Base-by-base conservation (phyloP, 1,140 invertebrate genomes). In the Drosophila nasuta region DNA sequence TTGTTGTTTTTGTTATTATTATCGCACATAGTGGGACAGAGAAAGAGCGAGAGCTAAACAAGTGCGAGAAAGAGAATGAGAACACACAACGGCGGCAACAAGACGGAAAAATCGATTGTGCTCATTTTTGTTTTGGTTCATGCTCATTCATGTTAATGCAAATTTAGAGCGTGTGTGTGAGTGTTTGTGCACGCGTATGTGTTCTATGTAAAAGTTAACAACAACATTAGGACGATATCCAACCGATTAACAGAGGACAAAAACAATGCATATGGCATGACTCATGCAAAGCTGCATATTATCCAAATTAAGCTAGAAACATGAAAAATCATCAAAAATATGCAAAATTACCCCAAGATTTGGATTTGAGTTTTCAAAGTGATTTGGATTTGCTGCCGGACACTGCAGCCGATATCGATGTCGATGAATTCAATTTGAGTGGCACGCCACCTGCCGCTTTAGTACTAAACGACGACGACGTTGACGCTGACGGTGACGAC, bases 321-420 rank as follows among this genome's bases (percentile, higher is more conserved):
- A 92, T 92, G 91, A 92, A 92, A 92, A 91, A 79, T 78, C 87
- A 92, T 74, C 91, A 91, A 74, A 91, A 90, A 72, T 92, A 92
- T 87, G 79, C 81, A 38, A 92, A 92, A 75, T 75, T 92, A 69
- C 91, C 91, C 75, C 91, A 92, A 86, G 91, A 92, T 81, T 87
- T 92, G 67, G 90, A 91, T 85, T 72, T 92, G 69, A 92, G 90
- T 78, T 92, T 91, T 71, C 86, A 91, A 79, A 86, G 77, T 63
- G 85, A 89, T 75, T 85, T 89, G 76, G 85, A 89, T 59, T 67
- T 89, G 71, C 79, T 89, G 54, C 90, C 90, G 69, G 90, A 91
- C 64, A 91, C 80, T 25, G 89, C 86, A 48, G 90, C 77, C 45
- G 76, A 85, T 70, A 87, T 87, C 63, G 87, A 79, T 72, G 72